These are phyloP conservation scores for Nemapogon koenigi DNA, from an alignment of 2,888 invertebrate species.

Conservation along the genomic window DNA sequence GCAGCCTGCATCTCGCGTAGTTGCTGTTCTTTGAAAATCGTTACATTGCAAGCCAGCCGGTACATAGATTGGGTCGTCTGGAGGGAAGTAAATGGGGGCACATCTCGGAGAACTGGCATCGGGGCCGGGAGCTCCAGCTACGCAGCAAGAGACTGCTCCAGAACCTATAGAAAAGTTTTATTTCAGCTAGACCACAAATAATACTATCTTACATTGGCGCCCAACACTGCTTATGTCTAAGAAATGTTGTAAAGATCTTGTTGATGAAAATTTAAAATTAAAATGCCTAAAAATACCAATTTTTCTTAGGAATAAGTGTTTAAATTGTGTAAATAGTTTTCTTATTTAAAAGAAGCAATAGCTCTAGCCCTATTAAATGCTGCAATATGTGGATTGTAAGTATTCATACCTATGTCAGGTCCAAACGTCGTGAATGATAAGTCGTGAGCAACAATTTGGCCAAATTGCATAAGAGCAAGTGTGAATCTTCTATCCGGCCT, in stretches of 20 bases:
- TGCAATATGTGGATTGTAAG: background rate
- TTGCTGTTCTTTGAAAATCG: conserved; percentile 67
- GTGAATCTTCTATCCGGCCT: background rate
- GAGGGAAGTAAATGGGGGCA: conserved; percentile 2
- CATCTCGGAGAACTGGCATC: conserved; percentile 2
- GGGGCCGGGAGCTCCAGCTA: conserved; percentile 2
- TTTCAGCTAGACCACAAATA: too few species aligned
- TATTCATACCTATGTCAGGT: background rate
- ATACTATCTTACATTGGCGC: too few species aligned
- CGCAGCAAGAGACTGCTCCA: conserved; percentile 5
- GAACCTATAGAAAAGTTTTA: too few species aligned
- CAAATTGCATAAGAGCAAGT: conserved; percentile 12
- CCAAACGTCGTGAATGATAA: conserved; percentile 14
- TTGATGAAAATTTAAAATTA: background rate
- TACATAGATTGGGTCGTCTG: conserved; percentile 22
- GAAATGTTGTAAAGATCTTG: background rate
- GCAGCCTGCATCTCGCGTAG: conserved; percentile 64
- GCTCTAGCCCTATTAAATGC: too few species aligned
- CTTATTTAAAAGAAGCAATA: too few species aligned
- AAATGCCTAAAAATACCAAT: background rate
- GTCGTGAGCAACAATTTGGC: conserved; percentile 19
- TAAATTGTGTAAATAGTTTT: too few species aligned
- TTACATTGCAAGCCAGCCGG: conserved; percentile 53
- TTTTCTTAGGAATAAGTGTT: background rate
- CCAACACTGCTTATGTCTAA: too few species aligned